These are phyloP conservation scores for Adrianichthys oophorus DNA, from an alignment of 2,797 vertebrate genomes.

Conservation along the genomic window DNA sequence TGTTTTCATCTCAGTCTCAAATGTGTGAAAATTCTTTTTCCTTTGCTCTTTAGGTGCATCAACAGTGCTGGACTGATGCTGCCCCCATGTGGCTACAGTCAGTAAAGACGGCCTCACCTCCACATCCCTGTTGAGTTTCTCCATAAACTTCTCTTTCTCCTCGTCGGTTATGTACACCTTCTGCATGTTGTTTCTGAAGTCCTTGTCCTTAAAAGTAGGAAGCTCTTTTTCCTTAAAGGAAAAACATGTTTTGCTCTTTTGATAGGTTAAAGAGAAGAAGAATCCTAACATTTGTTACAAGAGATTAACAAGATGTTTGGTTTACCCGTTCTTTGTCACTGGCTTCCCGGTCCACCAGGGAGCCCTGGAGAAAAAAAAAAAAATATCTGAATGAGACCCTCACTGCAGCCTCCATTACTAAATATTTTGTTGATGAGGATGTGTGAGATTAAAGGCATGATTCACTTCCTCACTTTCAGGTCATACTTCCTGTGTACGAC, in stretches of 20 bases:
- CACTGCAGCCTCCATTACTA: background rate
- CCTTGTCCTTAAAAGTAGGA: conserved; percentile 93
- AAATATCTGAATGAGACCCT: background rate
- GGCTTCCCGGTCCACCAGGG: conserved; percentile 91
- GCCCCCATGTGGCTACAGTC: background rate
- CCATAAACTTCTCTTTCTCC: conserved; percentile 88
- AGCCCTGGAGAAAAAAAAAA: conserved; percentile 71
- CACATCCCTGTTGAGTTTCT: conserved; percentile 91
- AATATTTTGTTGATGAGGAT: too few relatives aligned
- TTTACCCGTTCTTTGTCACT: conserved; percentile 95
- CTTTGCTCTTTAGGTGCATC: too few relatives aligned
- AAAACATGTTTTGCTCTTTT: too few relatives aligned
- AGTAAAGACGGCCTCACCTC: conserved; percentile 77
- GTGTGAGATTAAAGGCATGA: background rate
- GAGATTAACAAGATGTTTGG: background rate
- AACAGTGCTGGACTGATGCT: too few relatives aligned
- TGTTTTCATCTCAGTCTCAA: too few relatives aligned
- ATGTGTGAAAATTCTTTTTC: too few relatives aligned
- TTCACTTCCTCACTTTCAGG: conserved; percentile 83
- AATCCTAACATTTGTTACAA: background rate
- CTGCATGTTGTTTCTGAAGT: conserved; percentile 95
- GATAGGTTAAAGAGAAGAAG: background rate
- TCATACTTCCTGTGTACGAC: conserved; percentile 93
- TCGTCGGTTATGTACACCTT: conserved; percentile 91
- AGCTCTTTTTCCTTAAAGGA: conserved; percentile 86